phyloP scores from a whole-genome alignment of 2,888 invertebrate genomes.

The Agonum fuliginosum region DNA sequence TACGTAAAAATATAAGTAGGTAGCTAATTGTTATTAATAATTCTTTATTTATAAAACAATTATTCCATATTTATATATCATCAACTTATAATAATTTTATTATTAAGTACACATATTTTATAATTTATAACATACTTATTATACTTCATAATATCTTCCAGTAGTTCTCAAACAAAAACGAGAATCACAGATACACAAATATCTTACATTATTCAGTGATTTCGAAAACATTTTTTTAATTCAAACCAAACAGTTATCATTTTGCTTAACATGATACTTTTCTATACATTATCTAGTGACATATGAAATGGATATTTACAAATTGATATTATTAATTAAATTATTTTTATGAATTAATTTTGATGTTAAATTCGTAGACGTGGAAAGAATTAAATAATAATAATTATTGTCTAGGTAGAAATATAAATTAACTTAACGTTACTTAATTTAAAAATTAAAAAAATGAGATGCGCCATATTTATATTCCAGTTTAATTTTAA shows the following conservation, averaged over 20 bases:
- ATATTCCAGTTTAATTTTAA: background rate
- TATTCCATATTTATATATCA: constrained; percentile 67
- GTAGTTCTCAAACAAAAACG: constrained; percentile 57
- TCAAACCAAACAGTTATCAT: constrained; percentile 18
- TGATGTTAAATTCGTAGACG: constrained; percentile 13
- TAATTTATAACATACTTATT: constrained; percentile 68
- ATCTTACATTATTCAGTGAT: constrained; percentile 47
- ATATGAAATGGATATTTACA: constrained; percentile 54
- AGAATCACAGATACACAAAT: constrained; percentile 57
- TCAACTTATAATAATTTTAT: constrained; percentile 68
- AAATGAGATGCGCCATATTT: constrained; percentile 39
- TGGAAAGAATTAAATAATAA: constrained; percentile 14
- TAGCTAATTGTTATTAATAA: constrained; percentile 50
- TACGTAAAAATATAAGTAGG: background rate
- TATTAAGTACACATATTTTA: constrained; percentile 69
- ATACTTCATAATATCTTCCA: constrained; percentile 58
- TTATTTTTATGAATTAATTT: constrained; percentile 31
- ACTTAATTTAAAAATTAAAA: background rate
- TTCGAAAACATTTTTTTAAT: constrained; percentile 37
- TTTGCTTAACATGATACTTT: constrained; percentile 41
- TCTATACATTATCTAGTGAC: constrained; percentile 48
- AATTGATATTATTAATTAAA: constrained; percentile 32
- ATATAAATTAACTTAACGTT: constrained; percentile 24
- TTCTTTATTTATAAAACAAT: constrained; percentile 72
- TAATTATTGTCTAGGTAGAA: constrained; percentile 34